Conservation (phyloP, 2,113 vertebrate genomes). For the Elachura formosa region DNA sequence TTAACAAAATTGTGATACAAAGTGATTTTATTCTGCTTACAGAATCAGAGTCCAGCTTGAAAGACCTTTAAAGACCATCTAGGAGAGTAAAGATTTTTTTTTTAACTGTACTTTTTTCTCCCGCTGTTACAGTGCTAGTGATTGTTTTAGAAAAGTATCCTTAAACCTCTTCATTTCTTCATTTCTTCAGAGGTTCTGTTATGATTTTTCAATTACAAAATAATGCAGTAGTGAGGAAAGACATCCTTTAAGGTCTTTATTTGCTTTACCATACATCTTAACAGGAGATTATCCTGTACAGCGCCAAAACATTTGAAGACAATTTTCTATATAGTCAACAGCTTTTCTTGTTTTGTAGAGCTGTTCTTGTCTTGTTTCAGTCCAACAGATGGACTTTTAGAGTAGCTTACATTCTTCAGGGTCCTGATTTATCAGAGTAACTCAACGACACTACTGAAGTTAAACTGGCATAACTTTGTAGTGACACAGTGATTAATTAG, state of each 20-base stretch:
- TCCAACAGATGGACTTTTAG: neutral
- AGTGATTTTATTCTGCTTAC: neutral
- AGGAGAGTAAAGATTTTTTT: neutral
- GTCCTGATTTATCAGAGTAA: neutral
- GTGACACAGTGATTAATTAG: neutral
- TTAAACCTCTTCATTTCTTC: neutral
- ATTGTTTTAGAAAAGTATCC: neutral
- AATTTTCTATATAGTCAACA: neutral
- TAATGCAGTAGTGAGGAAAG: neutral
- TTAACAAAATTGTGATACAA: neutral
- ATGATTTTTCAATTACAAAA: neutral
- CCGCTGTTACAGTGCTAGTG: rapidly evolving
- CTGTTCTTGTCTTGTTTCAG: neutral
- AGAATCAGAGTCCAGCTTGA: neutral
- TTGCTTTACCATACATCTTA: neutral
- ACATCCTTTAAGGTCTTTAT: neutral
- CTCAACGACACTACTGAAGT: neutral
- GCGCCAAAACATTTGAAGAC: neutral
- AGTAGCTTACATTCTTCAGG: neutral
- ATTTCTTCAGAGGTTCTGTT: neutral
- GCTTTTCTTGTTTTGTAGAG: neutral
- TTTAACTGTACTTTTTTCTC: neutral
- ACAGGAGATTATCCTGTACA: neutral
- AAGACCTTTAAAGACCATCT: neutral
- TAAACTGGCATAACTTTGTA: neutral